Conservation (phyloP, 2,113 vertebrate genomes). For the Cercocebus atys region DNA sequence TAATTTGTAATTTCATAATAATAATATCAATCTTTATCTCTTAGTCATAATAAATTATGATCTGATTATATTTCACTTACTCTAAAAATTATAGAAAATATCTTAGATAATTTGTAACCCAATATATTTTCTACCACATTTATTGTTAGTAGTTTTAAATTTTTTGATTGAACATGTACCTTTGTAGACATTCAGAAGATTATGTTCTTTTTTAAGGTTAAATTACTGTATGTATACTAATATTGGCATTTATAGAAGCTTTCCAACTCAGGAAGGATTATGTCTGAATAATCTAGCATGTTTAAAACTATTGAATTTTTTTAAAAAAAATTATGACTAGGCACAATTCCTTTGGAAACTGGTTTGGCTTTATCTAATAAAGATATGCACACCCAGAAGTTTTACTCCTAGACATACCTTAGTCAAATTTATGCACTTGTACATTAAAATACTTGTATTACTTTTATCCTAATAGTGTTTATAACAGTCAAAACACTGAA, state of each 20-base stretch:
- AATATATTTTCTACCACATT: not conserved
- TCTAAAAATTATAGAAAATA: constrained; percentile 31
- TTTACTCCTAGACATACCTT: not conserved
- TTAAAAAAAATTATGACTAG: not conserved
- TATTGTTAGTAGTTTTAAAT: not conserved
- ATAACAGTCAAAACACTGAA: not conserved
- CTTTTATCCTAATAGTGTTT: not conserved
- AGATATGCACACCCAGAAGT: not conserved
- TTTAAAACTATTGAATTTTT: not conserved
- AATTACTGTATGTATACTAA: not conserved
- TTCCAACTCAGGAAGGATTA: not conserved
- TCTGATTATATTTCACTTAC: constrained; percentile 2
- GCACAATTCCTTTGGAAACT: not conserved
- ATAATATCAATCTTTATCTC: not conserved
- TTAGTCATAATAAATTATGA: not conserved
- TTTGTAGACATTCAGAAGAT: constrained; percentile 5
- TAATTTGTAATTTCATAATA: not conserved
- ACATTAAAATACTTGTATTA: not conserved
- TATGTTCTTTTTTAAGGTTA: constrained; percentile 11
- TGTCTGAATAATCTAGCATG: not conserved
- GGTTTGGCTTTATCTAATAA: not conserved
- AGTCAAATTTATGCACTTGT: not conserved
- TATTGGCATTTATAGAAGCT: not conserved
- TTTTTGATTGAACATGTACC: not conserved
- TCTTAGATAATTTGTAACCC: constrained; percentile 15